These are phyloP conservation scores for Melanotaenia boesemani DNA, from an alignment of 2,797 vertebrate genomes.

Conservation along the genomic window DNA sequence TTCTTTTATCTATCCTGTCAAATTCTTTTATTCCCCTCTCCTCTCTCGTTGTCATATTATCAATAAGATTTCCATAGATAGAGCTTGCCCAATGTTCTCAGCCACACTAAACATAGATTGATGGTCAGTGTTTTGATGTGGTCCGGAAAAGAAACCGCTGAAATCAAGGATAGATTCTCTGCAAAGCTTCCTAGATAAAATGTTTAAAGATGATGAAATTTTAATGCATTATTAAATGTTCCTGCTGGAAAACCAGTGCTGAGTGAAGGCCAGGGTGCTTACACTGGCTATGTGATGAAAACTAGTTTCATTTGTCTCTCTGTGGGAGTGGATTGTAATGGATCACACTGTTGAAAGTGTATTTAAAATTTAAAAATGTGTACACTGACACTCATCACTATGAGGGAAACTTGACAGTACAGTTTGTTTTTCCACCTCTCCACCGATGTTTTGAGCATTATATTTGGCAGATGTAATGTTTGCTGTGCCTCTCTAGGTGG, in stretches of 20 bases:
- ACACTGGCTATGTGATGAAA: not conserved
- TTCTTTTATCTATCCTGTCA: constrained; percentile 29
- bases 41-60: constrained; percentile 7
- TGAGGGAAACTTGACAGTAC: too few species aligned
- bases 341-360: not conserved
- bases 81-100: constrained; percentile 29
- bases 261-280: not conserved
- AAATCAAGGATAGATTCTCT: constrained; percentile 30
- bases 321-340: not conserved
- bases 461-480: constrained; percentile 4
- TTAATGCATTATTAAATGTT: constrained; percentile 46
- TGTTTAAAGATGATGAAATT: constrained; percentile 43
- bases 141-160: constrained; percentile 29
- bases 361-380: not conserved
- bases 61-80: constrained; percentile 24
- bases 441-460: too few species aligned
- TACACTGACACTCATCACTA: too few species aligned
- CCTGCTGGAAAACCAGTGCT: constrained; percentile 11
- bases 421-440: not conserved
- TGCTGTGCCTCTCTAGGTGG: constrained; percentile 83
- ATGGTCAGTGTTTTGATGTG: constrained; percentile 39
- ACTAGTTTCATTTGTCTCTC: not conserved
- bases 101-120: constrained; percentile 62
- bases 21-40: constrained; percentile 13
- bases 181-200: constrained; percentile 33